These are phyloP conservation scores for Microcebus murinus DNA, from an alignment of 2,113 vertebrate genomes.

Conservation along the genomic window DNA sequence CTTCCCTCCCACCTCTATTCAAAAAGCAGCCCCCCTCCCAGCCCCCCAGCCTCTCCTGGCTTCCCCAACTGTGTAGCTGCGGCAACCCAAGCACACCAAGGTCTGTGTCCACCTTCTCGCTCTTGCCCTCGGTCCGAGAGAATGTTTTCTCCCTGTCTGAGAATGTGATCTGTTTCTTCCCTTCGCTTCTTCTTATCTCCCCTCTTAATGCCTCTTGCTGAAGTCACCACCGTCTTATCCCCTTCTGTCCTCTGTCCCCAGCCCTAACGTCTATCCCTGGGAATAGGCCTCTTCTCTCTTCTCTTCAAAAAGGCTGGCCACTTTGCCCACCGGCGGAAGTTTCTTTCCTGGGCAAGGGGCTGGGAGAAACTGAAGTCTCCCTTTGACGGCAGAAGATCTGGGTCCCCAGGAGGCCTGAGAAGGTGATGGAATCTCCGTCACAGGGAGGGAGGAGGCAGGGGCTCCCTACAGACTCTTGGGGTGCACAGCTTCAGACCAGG, in stretches of 20 bases:
- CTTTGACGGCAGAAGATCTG: not conserved
- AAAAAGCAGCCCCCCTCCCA: not conserved
- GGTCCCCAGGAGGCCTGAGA: not conserved
- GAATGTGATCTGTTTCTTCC: not conserved
- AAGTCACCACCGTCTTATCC: not conserved
- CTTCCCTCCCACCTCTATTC: not conserved
- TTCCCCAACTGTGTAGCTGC: too few species aligned
- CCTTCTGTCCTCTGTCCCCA: not conserved
- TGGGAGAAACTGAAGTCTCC: not conserved
- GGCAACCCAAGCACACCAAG: not conserved
- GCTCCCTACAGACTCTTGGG: not conserved
- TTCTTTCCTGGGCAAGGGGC: not conserved
- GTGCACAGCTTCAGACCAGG: not conserved
- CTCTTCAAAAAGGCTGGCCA: not conserved
- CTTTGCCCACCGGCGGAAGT: not conserved
- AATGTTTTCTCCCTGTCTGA: not conserved
- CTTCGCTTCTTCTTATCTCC: not conserved
- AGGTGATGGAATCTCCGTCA: fast-evolving
- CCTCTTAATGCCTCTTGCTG: not conserved
- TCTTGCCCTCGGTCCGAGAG: not conserved
- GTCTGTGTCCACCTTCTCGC: not conserved
- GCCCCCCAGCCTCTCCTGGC: not conserved
- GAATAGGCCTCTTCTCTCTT: not conserved
- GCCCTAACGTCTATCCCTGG: not conserved
- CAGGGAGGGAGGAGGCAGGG: fast-evolving